phyloP scores from a whole-genome alignment of 2,888 invertebrate genomes.

The Aricia artaxerxes region DNA sequence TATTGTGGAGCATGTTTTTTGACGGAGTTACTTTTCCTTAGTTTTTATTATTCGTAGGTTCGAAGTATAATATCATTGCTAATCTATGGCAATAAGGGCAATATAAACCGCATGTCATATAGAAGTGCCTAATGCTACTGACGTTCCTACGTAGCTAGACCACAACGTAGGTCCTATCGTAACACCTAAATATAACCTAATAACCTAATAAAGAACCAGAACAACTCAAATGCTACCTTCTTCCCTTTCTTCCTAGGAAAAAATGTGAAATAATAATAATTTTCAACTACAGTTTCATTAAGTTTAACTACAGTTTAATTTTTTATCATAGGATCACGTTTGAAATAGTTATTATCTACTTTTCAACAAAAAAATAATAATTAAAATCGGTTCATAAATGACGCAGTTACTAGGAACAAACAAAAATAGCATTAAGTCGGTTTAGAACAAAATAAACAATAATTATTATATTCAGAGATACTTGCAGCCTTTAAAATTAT shows the following conservation, averaged over 20 bases:
- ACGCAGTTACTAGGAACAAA: too few relatives aligned
- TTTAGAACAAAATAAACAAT: too few relatives aligned
- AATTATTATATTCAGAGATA: neutral
- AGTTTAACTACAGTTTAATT: too few relatives aligned
- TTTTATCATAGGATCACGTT: too few relatives aligned
- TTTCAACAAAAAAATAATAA: too few relatives aligned
- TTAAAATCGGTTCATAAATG: too few relatives aligned
- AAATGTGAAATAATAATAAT: conserved; percentile 37
- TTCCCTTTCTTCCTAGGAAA: conserved; percentile 37
- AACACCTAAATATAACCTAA: neutral
- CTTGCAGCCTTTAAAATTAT: neutral
- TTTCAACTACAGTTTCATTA: too few relatives aligned
- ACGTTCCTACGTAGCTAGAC: conserved; percentile 60
- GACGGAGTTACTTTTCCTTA: too few relatives aligned
- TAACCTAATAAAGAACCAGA: neutral
- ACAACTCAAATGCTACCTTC: neutral
- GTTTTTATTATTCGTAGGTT: too few relatives aligned
- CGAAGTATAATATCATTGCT: neutral
- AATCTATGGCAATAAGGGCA: neutral
- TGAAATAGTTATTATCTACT: too few relatives aligned
- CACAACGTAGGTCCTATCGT: conserved; percentile 40
- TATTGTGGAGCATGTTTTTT: too few relatives aligned
- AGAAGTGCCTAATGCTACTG: conserved; percentile 59
- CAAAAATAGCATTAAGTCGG: too few relatives aligned
- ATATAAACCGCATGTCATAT: conserved; percentile 62